A percentile compares a stretch with the other conserved stretches of the same genome.
These are phyloP conservation scores for Halocaridina rubra DNA, from an alignment of 2,888 invertebrate genomes.

Conservation along the genomic window DNA sequence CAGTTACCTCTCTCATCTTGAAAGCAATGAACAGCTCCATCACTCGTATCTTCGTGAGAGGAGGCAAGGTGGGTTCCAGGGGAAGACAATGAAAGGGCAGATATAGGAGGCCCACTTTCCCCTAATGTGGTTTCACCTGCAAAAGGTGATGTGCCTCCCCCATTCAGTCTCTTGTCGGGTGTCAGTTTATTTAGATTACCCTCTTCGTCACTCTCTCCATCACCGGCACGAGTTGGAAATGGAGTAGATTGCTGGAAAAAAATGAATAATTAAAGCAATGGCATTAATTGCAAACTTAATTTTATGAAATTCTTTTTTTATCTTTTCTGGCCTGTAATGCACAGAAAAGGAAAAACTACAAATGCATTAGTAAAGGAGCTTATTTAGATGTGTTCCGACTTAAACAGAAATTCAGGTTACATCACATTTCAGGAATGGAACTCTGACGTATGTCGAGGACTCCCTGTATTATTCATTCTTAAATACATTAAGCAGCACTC, in stretches of 20 bases:
- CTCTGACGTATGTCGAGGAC: too few species aligned
- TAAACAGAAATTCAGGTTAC: too few species aligned
- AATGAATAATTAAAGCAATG: too few species aligned
- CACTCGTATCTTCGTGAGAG: slow-evolving; percentile 83
- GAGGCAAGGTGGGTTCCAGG: slow-evolving; percentile 78
- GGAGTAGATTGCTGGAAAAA: slow-evolving; percentile 15
- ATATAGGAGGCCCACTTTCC: slow-evolving; percentile 66
- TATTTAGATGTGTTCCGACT: too few species aligned
- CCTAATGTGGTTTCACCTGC: not conserved
- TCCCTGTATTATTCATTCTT: too few species aligned
- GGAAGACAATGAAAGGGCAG: slow-evolving; percentile 65
- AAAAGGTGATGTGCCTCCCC: slow-evolving; percentile 1
- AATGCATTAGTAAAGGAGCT: too few species aligned
- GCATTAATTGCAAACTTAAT: too few species aligned
- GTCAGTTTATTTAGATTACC: not conserved
- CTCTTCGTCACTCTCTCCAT: slow-evolving; percentile 24
- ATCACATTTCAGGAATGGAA: too few species aligned
- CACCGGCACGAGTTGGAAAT: not conserved
- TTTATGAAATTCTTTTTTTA: too few species aligned
- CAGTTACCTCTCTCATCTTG: slow-evolving; percentile 88
- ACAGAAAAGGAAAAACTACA: too few species aligned
- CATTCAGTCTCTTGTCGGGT: not conserved
- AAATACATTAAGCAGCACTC: too few species aligned
- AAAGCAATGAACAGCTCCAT: slow-evolving; percentile 87
- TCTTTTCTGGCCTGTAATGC: too few species aligned